These are phyloP conservation scores for Martes martes DNA, from an alignment of 2,113 vertebrate genomes.

Conservation along the genomic window DNA sequence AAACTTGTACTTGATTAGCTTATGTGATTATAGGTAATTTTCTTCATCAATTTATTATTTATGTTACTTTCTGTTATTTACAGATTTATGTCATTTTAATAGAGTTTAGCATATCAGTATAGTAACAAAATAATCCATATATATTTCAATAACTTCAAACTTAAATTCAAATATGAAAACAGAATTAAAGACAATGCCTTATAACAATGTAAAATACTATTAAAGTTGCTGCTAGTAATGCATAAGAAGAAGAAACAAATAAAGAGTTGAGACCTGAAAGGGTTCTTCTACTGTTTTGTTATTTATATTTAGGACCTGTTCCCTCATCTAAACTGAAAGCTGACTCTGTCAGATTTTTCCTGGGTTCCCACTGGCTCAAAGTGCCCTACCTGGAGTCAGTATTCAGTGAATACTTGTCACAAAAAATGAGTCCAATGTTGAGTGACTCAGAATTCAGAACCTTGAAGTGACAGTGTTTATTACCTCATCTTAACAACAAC, in stretches of 20 bases:
- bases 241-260: not conserved
- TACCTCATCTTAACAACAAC: not conserved
- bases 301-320: not conserved
- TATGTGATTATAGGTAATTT: not conserved
- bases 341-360: not conserved
- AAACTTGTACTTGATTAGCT: not conserved
- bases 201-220: not conserved
- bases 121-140: not conserved
- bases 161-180: not conserved
- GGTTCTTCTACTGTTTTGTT: not conserved
- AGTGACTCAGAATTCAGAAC: not conserved
- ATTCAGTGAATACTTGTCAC: not conserved
- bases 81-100: not conserved
- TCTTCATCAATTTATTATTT: not conserved
- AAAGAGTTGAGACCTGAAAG: not conserved
- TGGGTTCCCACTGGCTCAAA: not conserved
- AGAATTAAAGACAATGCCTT: not conserved
- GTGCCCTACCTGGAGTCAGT: no score
- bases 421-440: not conserved
- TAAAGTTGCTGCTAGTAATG: not conserved
- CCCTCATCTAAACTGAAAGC: not conserved
- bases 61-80: not conserved
- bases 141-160: not conserved
- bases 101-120: not conserved
- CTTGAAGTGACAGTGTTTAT: not conserved